Evolutionary conservation across 1,140 invertebrate species (phyloP), one percentile per base, ranked within the genome.

Genomic region (Drosophila bifasciata): DNA sequence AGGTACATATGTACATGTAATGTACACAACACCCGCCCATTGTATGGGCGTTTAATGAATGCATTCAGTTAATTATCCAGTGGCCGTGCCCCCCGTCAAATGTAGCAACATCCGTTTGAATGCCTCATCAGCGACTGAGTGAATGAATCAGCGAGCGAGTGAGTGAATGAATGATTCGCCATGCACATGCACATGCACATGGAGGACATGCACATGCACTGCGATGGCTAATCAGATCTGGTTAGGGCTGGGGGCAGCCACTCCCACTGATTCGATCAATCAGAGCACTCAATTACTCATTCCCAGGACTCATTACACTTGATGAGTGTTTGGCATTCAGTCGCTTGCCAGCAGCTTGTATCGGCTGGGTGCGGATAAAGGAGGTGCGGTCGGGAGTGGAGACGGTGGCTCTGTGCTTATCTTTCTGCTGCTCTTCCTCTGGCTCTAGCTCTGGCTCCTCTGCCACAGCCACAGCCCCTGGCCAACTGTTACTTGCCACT

Each of bases 211-310:
- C 36, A 41, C 15, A 28, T 23, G 51, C 21, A 23, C 39, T 16
- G 23, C 39, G 25, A 11, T 17, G 23, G 28, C 15, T 36, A 61
- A 67, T 66, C 19, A 13, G 49, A 68, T 21, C n/a, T 28, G 64
- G 45, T 67, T 53, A 9, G 16, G 40, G 9, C 1, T 5, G 15
- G 11, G 32, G 16, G 2, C 0, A 1, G 28, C 9, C n/a, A 41
- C 32, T 17, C 2, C 13, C 3, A 36, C 32, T 11, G 16, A 2
- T 21, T 16, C 55, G 43, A 69, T 68, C 41, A 56, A 68, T 69
- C 66, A 69, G 66, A 50, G 32, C 66, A 68, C 66, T 69, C 63
- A 64, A 69, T 69, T 69, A 69, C 66, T 69, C 66, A 68, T 69
- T 68, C 66, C 68, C 41, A 56, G 63, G 63, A 53, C 43, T 56